A percentile compares a stretch with the other conserved stretches of the same genome.
Conservation (phyloP, 2,888 invertebrate genomes). For the Agriopis marginaria region DNA sequence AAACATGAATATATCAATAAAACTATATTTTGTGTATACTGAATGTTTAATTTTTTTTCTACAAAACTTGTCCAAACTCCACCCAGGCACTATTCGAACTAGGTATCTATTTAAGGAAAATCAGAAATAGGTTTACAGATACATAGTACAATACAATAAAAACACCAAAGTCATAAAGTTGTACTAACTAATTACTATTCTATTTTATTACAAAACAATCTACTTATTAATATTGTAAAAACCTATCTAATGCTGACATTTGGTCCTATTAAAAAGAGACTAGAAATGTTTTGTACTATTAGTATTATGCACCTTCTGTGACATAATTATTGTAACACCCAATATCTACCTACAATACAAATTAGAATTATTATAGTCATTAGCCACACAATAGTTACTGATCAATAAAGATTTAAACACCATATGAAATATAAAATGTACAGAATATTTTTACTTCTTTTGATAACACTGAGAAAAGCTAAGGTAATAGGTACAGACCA, state of each 20-base stretch:
- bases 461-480: not conserved
- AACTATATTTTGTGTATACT: slow-evolving; percentile 87
- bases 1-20: slow-evolving; percentile 87
- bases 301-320: slow-evolving; percentile 54
- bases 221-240: slow-evolving; percentile 17
- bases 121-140: not conserved
- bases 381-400: not conserved
- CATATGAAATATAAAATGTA: not conserved
- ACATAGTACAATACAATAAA: not conserved
- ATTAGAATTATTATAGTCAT: not conserved
- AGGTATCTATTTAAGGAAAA: not conserved
- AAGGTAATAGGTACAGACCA: not conserved
- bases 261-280: slow-evolving; percentile 63
- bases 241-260: slow-evolving; percentile 44
- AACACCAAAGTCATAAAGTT: not conserved
- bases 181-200: slow-evolving; percentile 5
- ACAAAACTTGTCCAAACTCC: slow-evolving; percentile 51
- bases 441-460: not conserved
- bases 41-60: slow-evolving; percentile 76
- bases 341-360: slow-evolving; percentile 2
- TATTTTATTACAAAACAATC: slow-evolving; percentile 18
- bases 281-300: slow-evolving; percentile 77
- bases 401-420: not conserved
- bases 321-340: slow-evolving; percentile 30
- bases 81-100: slow-evolving; percentile 23